These are phyloP conservation scores for Maniola hyperantus DNA, from an alignment of 2,888 invertebrate species.

Conservation along the genomic window DNA sequence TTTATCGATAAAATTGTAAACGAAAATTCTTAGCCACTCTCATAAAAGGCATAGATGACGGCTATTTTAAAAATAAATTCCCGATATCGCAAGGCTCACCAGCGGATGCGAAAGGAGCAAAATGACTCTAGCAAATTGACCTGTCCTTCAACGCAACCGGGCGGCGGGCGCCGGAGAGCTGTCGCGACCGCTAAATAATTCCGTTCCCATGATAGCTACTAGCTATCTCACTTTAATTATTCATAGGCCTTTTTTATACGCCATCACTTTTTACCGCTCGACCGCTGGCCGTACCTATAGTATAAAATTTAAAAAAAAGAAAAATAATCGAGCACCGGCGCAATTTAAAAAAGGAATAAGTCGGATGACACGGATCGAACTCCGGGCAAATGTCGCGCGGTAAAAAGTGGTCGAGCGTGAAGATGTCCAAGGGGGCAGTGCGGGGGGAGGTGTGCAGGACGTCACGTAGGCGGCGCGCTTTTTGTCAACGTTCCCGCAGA, in stretches of 20 bases:
- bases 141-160: conserved; percentile 71
- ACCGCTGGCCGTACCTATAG: conserved; percentile 72
- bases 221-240: conserved; percentile 82
- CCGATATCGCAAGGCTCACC: conserved; percentile 50
- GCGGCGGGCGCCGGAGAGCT: conserved; percentile 64
- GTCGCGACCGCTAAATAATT: conserved; percentile 73
- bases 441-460: conserved; percentile 62
- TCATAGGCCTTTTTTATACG: conserved; percentile 80
- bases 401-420: conserved; percentile 79
- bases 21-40: not conserved
- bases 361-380: conserved; percentile 83
- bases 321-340: conserved; percentile 74
- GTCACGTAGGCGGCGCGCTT: conserved; percentile 81
- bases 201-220: conserved; percentile 82
- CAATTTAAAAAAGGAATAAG: conserved; percentile 82
- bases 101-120: conserved; percentile 61
- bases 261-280: conserved; percentile 77
- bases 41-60: conserved; percentile 2
- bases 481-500: conserved; percentile 82
- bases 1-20: not conserved
- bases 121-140: conserved; percentile 77
- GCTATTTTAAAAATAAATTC: conserved; percentile 40
- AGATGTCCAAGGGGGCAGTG: conserved; percentile 48
- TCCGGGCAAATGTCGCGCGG: conserved; percentile 83
- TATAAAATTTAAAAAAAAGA: conserved; percentile 79